Conservation (phyloP, 2,888 invertebrate species). For the Apamea crenata region DNA sequence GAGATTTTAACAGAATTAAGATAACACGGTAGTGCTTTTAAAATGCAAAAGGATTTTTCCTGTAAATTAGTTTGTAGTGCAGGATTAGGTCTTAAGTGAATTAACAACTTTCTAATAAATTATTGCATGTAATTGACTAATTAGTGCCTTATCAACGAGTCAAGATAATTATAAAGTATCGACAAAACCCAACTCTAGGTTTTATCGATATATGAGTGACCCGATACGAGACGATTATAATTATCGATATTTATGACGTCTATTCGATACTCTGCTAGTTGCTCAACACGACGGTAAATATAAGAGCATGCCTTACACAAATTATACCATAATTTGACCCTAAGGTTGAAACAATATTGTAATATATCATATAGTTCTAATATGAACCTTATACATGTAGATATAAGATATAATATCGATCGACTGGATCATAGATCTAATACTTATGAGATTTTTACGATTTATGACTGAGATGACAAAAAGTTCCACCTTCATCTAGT, state of each 20-base stretch:
- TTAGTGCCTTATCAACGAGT: constrained; percentile 37
- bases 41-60: constrained; percentile 37
- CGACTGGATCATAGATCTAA: constrained; percentile 69
- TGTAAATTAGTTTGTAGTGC: constrained; percentile 15
- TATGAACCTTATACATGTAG: constrained; percentile 55
- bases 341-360: constrained; percentile 62
- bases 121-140: constrained; percentile 43
- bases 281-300: constrained; percentile 60
- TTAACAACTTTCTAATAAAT: constrained; percentile 10
- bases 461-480: constrained; percentile 70
- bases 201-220: constrained; percentile 26
- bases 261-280: constrained; percentile 43
- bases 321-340: constrained; percentile 64
- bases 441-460: constrained; percentile 68
- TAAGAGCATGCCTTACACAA: constrained; percentile 58
- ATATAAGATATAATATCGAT: constrained; percentile 62
- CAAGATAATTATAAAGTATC: constrained; percentile 17
- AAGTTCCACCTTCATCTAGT: constrained; percentile 71
- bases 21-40: constrained; percentile 24
- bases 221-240: constrained; percentile 21
- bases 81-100: constrained; percentile 27
- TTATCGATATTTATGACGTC: constrained; percentile 35
- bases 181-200: constrained; percentile 25
- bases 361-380: constrained; percentile 55
- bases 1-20: constrained; percentile 32